Evolutionary conservation across 2,797 vertebrate species (phyloP).

Genomic region (Coracias cyanogaster): DNA sequence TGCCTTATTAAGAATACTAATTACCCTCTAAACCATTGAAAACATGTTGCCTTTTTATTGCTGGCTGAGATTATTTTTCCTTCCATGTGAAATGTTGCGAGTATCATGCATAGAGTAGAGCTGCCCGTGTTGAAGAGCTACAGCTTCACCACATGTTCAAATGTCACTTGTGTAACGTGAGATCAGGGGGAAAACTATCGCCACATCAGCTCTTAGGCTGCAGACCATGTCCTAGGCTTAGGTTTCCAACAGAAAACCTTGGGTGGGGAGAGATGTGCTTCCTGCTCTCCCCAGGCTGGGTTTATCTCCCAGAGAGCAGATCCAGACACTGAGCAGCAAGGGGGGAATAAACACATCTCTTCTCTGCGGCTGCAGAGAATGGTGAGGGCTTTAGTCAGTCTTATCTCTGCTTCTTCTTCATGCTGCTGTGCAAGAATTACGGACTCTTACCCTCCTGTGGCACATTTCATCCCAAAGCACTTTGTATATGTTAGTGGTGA

Average conservation of each 20-base stretch:
- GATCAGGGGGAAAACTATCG: not conserved
- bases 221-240: not conserved
- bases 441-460: not conserved
- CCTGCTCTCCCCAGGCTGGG: not conserved
- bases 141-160: not conserved
- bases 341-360: not conserved
- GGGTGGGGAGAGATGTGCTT: not conserved
- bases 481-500: not conserved
- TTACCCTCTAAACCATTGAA: not conserved
- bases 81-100: not conserved
- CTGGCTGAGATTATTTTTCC: not conserved
- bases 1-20: not conserved
- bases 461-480: not conserved
- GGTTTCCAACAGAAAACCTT: not conserved
- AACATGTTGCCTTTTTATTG: not conserved
- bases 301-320: not conserved
- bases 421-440: not conserved
- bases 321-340: not conserved
- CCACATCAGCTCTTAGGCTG: not conserved
- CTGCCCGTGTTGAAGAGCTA: not conserved
- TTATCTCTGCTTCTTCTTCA: not conserved
- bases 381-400: not conserved
- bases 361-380: not conserved
- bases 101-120: not conserved
- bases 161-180: conserved; percentile 28